Evolutionary conservation across 2,888 invertebrate species (phyloP).

Genomic region (Peribatodes rhomboidaria): DNA sequence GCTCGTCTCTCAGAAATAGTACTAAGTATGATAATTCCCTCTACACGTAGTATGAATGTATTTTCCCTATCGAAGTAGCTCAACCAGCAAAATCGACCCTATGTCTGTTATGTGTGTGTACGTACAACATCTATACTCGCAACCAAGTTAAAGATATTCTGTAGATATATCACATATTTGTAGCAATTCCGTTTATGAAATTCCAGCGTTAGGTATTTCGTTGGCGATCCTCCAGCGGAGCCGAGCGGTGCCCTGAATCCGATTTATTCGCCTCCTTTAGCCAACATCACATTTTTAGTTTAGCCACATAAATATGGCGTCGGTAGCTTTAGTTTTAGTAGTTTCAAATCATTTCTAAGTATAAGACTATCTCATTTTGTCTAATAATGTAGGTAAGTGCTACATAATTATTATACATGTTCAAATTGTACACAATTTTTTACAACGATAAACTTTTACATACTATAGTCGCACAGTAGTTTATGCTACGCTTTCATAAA

Average conservation of each 20-base stretch:
- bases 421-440: slow-evolving; percentile 43
- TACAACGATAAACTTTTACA: slow-evolving; percentile 54
- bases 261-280: slow-evolving; percentile 5
- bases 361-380: not conserved
- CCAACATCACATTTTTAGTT: not conserved
- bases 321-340: not conserved
- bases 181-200: not conserved
- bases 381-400: slow-evolving; percentile 1
- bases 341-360: slow-evolving; percentile 1
- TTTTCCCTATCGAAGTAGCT: not conserved
- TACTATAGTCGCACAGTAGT: slow-evolving; percentile 71
- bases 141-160: not conserved
- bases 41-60: not conserved
- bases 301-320: too few relatives aligned
- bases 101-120: not conserved
- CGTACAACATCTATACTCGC: not conserved
- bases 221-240: slow-evolving; percentile 4
- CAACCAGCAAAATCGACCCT: too few relatives aligned
- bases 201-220: not conserved
- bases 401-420: slow-evolving; percentile 5
- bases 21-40: not conserved
- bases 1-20: not conserved
- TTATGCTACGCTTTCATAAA: slow-evolving; percentile 73
- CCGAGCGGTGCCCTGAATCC: not conserved
- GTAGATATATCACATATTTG: slow-evolving; percentile 8